Percentiles rank a stretch among this genome's conserved stretches.
Evolutionary conservation across 2,797 vertebrate genomes (phyloP).

Genomic region (Tarsius wallacei): DNA sequence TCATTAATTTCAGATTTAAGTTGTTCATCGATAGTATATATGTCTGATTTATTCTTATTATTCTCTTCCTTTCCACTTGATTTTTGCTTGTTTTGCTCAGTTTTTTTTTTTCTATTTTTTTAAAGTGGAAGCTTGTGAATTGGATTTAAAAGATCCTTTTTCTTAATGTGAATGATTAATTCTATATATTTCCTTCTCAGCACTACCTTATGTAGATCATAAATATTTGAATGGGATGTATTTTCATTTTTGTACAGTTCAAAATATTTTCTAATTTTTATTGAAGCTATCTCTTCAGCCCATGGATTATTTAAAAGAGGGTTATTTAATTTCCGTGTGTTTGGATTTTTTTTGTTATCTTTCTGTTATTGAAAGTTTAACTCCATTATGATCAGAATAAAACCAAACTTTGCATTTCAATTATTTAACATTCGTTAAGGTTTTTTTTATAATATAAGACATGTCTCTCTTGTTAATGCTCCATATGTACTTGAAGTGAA

Average conservation of each 20-base stretch:
- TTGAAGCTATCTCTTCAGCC: background rate
- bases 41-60: background rate
- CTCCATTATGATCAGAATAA: background rate
- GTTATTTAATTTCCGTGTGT: background rate
- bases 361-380: background rate
- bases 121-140: background rate
- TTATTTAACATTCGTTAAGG: accelerated
- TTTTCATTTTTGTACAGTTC: background rate
- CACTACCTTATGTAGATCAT: accelerated
- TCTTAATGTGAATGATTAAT: background rate
- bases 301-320: background rate
- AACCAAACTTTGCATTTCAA: accelerated
- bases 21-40: background rate
- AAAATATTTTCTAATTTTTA: background rate
- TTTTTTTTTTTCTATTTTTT: background rate
- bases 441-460: accelerated
- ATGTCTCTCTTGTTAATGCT: accelerated
- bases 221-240: too few relatives aligned
- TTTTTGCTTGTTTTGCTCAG: background rate
- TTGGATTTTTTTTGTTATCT: background rate
- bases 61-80: too few relatives aligned
- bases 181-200: background rate
- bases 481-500: accelerated
- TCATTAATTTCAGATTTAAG: background rate
- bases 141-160: background rate